Evolutionary conservation across 2,113 vertebrate species (phyloP).

Genomic region (Oryzias woworae): DNA sequence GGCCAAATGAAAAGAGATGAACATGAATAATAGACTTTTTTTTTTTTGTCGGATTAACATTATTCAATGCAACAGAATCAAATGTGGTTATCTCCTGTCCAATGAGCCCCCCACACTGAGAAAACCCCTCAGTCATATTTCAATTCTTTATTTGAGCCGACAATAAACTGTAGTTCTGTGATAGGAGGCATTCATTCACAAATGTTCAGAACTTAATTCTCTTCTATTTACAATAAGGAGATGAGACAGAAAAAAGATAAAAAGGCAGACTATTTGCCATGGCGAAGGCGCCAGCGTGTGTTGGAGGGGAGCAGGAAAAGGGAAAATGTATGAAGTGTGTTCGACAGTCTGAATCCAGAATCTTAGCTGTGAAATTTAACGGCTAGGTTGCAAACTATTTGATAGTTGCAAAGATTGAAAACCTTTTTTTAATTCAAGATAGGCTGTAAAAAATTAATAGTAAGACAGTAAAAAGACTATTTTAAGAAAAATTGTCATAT

Average conservation of each 20-base stretch:
- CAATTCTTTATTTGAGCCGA: constrained; percentile 72
- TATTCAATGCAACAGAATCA: constrained; percentile 77
- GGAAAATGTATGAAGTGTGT: constrained; percentile 52
- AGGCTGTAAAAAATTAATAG: too few species aligned
- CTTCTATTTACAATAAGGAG: constrained; percentile 78
- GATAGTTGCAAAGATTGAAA: too few species aligned
- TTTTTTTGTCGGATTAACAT: constrained; percentile 71
- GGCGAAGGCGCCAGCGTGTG: constrained; percentile 48
- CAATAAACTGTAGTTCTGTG: constrained; percentile 74
- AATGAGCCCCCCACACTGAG: constrained; percentile 64
- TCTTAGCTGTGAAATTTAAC: too few species aligned
- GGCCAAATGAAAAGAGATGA: constrained; percentile 74
- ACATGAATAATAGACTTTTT: constrained; percentile 73
- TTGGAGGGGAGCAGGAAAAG: constrained; percentile 36
- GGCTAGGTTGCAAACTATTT: too few species aligned
- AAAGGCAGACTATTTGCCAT: constrained; percentile 64
- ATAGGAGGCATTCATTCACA: constrained; percentile 69
- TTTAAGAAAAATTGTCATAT: too few species aligned
- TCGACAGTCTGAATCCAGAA: constrained; percentile 12
- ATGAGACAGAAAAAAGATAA: constrained; percentile 74
- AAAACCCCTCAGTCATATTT: constrained; percentile 67
- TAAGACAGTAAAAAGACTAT: too few species aligned
- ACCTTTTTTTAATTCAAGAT: too few species aligned
- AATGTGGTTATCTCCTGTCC: constrained; percentile 77
- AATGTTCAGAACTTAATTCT: constrained; percentile 77